Evolutionary conservation across 2,797 vertebrate species (phyloP).

Genomic region (Cephalopachus bancanus): DNA sequence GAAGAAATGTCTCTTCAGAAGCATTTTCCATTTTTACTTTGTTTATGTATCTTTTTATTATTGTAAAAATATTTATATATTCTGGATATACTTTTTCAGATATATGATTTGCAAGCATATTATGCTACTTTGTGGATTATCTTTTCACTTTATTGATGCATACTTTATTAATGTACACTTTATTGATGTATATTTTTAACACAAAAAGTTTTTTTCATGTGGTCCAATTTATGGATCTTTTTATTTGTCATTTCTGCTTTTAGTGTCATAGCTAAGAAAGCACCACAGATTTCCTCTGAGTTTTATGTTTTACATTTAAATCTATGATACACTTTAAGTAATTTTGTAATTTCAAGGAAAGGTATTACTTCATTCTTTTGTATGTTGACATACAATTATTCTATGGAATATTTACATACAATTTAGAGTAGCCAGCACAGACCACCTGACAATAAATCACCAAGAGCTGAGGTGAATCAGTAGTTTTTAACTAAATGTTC

Average conservation of each 20-base stretch:
- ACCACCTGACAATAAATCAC: neutral
- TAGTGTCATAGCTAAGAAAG: neutral
- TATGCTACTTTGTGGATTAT: neutral
- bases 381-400: neutral
- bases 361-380: neutral
- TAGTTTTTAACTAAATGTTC: neutral
- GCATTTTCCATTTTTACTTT: neutral
- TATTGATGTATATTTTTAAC: neutral
- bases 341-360: neutral
- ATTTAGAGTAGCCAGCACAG: neutral
- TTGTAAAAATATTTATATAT: neutral
- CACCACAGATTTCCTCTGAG: neutral
- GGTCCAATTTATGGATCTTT: neutral
- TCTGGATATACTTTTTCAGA: neutral
- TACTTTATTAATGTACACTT: too few relatives aligned
- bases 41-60: neutral
- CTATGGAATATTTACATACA: neutral
- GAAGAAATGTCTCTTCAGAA: neutral
- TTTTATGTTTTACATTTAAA: neutral
- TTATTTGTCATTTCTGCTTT: neutral
- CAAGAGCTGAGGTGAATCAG: neutral
- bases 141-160: neutral
- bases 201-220: neutral
- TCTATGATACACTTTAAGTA: neutral
- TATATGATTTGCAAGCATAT: neutral